Evolutionary conservation across 2,797 vertebrate genomes (phyloP).

Genomic region (Lagorchestes hirsutus): DNA sequence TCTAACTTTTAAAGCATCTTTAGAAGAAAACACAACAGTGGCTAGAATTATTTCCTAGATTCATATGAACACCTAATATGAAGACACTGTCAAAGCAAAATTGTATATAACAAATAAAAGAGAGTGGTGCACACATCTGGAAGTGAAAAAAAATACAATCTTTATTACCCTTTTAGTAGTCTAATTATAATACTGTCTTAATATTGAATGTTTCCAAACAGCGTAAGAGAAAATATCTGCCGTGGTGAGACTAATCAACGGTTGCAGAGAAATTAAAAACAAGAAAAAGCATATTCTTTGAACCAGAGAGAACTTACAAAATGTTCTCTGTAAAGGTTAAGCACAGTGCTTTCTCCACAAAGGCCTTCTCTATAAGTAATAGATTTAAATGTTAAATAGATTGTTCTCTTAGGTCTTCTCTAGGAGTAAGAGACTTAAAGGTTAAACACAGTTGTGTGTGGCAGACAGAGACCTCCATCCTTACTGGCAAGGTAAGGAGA

Average conservation of each 20-base stretch:
- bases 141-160: not conserved
- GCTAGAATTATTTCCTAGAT: not conserved
- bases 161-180: constrained; percentile 11
- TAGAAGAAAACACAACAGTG: not conserved
- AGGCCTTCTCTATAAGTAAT: constrained; percentile 24
- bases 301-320: not conserved
- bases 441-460: constrained; percentile 8
- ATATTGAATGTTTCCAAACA: not conserved
- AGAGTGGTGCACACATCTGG: not conserved
- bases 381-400: constrained; percentile 70
- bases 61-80: not conserved
- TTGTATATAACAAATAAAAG: not conserved
- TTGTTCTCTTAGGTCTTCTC: constrained; percentile 36
- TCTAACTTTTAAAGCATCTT: not conserved
- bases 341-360: not conserved
- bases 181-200: not conserved
- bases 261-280: not conserved
- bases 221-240: not conserved
- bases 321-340: constrained; percentile 56
- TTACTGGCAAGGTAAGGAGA: not conserved
- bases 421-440: constrained; percentile 50
- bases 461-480: constrained; percentile 3
- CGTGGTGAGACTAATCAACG: not conserved
- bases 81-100: not conserved
- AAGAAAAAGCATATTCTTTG: constrained; percentile 24